Evolutionary conservation across 2,888 invertebrate species (phyloP), one percentile per base, ranked within the genome.

Genomic region (Ferrisia virgata): DNA sequence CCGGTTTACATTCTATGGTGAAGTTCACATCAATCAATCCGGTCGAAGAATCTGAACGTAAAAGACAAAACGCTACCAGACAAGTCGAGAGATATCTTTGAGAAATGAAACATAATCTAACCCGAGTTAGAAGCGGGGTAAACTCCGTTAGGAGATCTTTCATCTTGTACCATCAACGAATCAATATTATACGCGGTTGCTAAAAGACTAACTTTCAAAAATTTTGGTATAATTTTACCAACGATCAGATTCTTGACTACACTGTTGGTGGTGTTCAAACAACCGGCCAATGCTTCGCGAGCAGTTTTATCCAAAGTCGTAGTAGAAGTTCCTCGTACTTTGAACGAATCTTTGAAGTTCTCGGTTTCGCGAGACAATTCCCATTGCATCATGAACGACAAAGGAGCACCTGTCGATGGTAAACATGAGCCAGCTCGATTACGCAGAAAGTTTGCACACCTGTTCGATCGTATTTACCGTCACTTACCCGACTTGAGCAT

Each of bases 171-270:
- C 91, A 93, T 92, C 36, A 95, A 89, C 86, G 93, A 92, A 78
- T 90, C 89, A 0, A 94, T 92, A 0, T 92, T 89, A 85, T 91
- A 91, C 0, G 92, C 91, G 0, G 91, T 92, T 8, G 93, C 94
- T 86, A 92, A 92, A 87, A 93, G 93, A 72, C 94, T 94, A 2
- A 95, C 93, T 89, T 95, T 94, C 36, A 96, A 88, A 88, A 94
- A 96, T 88, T 95, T 95, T 0, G 96, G 96, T 87, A 96, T 92
- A 22, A 95, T 18, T 31, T 53, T 33, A 1, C 15, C 18, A 0
- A 33, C 79, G 15, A 15, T 3, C 3, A 79, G 2, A 0, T 13
- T 0, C 3, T 9, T 9, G 18, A 25, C 9, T 0, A 9, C 43
- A 6, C 15, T 40, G 2, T 79, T 1, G 13, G 43, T 40, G 15